Conservation (phyloP, 2,888 invertebrate genomes). For the Drosophila borborema region DNA sequence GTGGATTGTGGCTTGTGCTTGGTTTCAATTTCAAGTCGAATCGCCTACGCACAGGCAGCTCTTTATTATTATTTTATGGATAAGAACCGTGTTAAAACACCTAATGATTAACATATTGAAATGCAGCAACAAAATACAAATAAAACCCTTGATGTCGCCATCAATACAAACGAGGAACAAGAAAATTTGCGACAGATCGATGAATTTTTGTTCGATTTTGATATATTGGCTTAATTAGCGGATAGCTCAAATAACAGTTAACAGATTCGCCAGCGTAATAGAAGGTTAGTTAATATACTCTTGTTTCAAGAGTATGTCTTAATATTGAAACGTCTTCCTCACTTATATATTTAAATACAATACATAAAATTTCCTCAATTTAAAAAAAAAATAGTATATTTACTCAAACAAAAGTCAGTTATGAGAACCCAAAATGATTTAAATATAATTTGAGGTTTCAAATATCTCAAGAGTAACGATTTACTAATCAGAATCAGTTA, state of each 20-base stretch:
- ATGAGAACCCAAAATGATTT: no score
- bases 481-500: no score
- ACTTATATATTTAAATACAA: no score
- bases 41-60: conserved; percentile 58
- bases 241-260: not conserved
- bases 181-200: not conserved
- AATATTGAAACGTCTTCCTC: not conserved
- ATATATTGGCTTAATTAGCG: not conserved
- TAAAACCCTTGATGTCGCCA: not conserved
- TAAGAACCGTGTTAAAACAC: not conserved
- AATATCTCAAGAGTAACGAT: no score
- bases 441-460: no score
- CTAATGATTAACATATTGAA: not conserved
- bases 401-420: no score
- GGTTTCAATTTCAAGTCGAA: conserved; percentile 28
- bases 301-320: not conserved
- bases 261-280: no score
- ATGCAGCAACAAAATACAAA: not conserved
- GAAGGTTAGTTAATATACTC: not conserved
- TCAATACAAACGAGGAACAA: not conserved
- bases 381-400: no score
- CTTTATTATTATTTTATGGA: conserved; percentile 11
- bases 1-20: conserved; percentile 17
- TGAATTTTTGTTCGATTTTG: not conserved
- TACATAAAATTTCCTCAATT: no score